phyloP scores from a whole-genome alignment of 1,140 invertebrate species.

The Galleria mellonella region DNA sequence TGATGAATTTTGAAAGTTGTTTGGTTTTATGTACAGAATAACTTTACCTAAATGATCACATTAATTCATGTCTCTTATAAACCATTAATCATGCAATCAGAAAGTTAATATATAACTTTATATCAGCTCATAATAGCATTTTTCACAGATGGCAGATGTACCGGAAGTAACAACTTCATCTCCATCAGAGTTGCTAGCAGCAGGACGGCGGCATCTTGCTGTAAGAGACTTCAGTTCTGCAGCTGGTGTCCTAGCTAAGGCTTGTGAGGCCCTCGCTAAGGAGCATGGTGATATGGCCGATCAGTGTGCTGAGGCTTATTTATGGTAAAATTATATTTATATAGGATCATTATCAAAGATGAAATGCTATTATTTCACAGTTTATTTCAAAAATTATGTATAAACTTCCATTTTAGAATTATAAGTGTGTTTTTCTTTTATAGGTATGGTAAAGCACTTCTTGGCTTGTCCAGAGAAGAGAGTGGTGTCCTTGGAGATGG shows the following conservation, averaged over 20 bases:
- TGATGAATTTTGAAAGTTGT: no score
- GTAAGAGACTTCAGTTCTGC: conserved; percentile 87
- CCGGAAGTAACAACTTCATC: conserved; percentile 60
- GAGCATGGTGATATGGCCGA: conserved; percentile 85
- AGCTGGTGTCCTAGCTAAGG: conserved; percentile 83
- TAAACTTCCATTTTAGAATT: no score
- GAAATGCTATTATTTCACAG: no score
- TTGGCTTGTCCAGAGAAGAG: conserved; percentile 88
- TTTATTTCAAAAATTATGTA: no score
- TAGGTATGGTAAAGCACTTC: conserved; percentile 82
- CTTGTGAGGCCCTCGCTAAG: conserved; percentile 81
- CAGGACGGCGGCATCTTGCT: conserved; percentile 85
- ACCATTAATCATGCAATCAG: no score
- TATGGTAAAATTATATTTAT: conserved; percentile 66
- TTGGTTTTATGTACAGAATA: no score
- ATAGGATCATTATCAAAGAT: no score
- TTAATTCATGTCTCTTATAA: no score
- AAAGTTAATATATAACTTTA: no score
- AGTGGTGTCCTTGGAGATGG: conserved; percentile 85
- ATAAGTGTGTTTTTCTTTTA: conserved; percentile 11
- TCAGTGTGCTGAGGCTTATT: conserved; percentile 89
- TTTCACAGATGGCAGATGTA: conserved; percentile 76
- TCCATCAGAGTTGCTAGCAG: conserved; percentile 76
- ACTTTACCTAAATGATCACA: no score
- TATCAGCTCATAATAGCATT: background rate